phyloP scores from a whole-genome alignment of 2,888 invertebrate genomes.

The Nezara viridula region DNA sequence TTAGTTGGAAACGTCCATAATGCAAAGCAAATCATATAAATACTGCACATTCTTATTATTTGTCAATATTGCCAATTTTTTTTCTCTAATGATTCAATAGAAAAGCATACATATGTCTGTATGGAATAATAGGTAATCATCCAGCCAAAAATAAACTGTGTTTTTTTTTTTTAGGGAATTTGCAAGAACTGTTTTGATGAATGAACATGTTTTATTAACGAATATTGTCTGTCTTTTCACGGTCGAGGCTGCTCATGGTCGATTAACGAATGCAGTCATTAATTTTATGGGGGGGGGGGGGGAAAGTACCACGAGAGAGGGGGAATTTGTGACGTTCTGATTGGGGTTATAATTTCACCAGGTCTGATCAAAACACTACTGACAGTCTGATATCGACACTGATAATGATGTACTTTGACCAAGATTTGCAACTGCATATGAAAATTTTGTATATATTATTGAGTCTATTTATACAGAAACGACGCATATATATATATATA shows the following conservation, averaged over 20 bases:
- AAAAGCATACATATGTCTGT: not conserved
- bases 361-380: not conserved
- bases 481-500: no score
- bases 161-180: no score
- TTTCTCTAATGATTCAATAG: no score
- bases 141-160: not conserved
- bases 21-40: no score
- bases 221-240: not conserved
- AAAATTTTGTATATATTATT: no score
- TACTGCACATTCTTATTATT: no score
- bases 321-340: not conserved
- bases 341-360: not conserved
- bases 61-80: no score
- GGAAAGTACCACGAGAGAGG: not conserved
- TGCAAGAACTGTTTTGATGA: no score
- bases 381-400: not conserved
- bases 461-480: no score
- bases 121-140: not conserved
- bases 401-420: not conserved
- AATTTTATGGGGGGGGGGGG: not conserved
- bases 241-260: not conserved
- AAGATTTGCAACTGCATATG: no score
- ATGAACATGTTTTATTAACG: slow-evolving; percentile 9
- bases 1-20: no score
- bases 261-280: slow-evolving; percentile 7